These are phyloP conservation scores for Phrynocephalus forsythii DNA, from an alignment of 2,797 vertebrate species.

Conservation along the genomic window DNA sequence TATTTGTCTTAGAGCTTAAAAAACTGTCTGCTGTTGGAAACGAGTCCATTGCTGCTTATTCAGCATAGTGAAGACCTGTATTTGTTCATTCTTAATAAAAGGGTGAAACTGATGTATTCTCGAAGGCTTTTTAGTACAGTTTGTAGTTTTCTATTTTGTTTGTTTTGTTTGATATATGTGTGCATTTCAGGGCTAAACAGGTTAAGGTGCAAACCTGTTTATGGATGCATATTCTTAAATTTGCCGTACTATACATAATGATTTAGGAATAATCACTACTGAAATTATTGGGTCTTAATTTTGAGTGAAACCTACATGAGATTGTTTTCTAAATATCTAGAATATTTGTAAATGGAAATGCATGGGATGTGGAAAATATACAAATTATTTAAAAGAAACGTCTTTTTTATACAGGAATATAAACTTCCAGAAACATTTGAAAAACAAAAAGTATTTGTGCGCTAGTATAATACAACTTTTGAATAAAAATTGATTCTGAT, in stretches of 20 bases:
- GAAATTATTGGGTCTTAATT: neutral
- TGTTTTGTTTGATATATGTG: neutral
- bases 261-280: neutral
- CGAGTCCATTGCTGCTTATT: neutral
- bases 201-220: neutral
- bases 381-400: slow-evolving; percentile 28
- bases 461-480: slow-evolving; percentile 33
- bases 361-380: slow-evolving; percentile 22
- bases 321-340: neutral
- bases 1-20: slow-evolving; percentile 23
- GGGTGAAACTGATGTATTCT: slow-evolving; percentile 1
- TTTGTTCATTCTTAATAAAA: slow-evolving; percentile 14
- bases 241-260: neutral
- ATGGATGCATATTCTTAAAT: neutral
- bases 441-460: slow-evolving; percentile 49
- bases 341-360: slow-evolving; percentile 4
- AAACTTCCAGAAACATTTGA: slow-evolving; percentile 28
- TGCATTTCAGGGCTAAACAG: neutral
- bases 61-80: slow-evolving; percentile 21
- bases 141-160: slow-evolving; percentile 9
- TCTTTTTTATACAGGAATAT: slow-evolving; percentile 32
- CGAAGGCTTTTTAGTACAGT: slow-evolving; percentile 31
- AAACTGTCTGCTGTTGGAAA: neutral
- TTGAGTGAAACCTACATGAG: neutral
- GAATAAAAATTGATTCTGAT: slow-evolving; percentile 21